phyloP scores from a whole-genome alignment of 2,113 vertebrate species.

The Chaetops frenatus region DNA sequence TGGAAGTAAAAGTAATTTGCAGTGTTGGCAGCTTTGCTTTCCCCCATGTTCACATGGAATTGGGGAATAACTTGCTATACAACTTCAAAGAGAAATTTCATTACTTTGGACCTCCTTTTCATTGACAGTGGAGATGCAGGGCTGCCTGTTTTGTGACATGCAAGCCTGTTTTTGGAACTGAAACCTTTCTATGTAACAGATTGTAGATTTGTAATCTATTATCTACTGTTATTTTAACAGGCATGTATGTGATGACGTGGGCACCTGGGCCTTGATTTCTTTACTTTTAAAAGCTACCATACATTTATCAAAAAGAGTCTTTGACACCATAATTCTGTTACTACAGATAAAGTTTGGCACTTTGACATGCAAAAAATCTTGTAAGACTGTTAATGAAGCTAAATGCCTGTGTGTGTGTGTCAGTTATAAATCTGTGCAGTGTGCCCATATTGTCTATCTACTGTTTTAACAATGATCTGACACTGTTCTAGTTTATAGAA shows the following conservation, averaged over 20 bases:
- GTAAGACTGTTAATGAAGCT: not conserved
- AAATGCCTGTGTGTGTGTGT: not conserved
- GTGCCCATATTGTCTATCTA: not conserved
- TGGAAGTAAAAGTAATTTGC: not conserved
- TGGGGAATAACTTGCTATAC: not conserved
- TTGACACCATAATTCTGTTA: not conserved
- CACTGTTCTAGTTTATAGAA: not conserved
- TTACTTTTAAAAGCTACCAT: not conserved
- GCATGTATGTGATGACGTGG: not conserved
- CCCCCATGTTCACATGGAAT: not conserved
- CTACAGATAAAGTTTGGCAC: not conserved
- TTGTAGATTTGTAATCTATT: not conserved
- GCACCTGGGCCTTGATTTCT: not conserved
- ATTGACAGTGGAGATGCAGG: not conserved
- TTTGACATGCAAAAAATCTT: not conserved
- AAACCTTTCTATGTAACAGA: not conserved
- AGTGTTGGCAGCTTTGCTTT: not conserved
- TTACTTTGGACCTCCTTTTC: not conserved
- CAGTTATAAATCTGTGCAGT: not conserved
- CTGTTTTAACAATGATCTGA: not conserved
- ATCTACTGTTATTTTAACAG: not conserved
- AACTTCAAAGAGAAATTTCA: not conserved
- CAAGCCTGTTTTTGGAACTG: not conserved
- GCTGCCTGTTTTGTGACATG: not conserved
- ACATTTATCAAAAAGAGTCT: not conserved